These are phyloP conservation scores for Calameuta filiformis DNA, from an alignment of 2,888 invertebrate genomes.

Conservation along the genomic window DNA sequence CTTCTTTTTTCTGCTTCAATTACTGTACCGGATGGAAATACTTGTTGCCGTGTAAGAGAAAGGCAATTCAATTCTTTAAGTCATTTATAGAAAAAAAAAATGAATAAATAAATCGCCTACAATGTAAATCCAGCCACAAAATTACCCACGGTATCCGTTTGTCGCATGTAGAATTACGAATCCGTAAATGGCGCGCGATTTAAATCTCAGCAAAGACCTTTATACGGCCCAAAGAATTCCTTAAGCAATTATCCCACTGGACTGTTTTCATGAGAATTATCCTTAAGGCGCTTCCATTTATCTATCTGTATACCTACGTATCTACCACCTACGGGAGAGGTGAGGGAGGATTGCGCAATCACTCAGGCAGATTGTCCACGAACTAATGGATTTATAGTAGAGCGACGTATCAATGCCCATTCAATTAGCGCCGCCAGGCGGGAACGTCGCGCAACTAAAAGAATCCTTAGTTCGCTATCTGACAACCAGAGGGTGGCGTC, in stretches of 20 bases:
- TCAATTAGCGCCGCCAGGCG: constrained; percentile 42
- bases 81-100: not conserved
- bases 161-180: not conserved
- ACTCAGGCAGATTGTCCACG: constrained; percentile 33
- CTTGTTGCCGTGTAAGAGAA: too few species aligned
- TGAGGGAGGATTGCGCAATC: constrained; percentile 20
- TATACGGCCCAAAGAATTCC: constrained; percentile 20
- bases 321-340: not conserved
- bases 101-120: not conserved
- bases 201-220: not conserved
- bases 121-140: too few species aligned
- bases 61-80: too few species aligned
- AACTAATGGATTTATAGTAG: constrained; percentile 43
- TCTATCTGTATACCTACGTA: not conserved
- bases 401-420: constrained; percentile 44
- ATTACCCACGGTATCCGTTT: too few species aligned
- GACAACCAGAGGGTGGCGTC: too few species aligned
- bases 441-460: too few species aligned
- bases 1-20: too few species aligned
- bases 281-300: too few species aligned
- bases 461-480: too few species aligned
- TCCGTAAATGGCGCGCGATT: not conserved
- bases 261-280: too few species aligned
- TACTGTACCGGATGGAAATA: too few species aligned
- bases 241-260: constrained; percentile 52